phyloP scores from a whole-genome alignment of 2,797 vertebrate genomes.

The Ceryle rudis region DNA sequence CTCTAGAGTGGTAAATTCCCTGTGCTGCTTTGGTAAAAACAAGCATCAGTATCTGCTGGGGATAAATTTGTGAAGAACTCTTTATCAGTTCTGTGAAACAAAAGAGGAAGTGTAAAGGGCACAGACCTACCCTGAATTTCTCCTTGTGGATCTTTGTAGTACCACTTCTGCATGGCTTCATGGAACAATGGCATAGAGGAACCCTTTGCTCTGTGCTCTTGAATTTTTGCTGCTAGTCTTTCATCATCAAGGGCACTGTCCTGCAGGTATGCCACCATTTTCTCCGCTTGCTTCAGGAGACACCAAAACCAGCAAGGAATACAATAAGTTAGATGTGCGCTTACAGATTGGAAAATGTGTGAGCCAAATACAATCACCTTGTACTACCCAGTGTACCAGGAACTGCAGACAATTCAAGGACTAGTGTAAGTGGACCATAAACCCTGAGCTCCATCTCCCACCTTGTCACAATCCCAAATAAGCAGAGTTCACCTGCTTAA shows the following conservation, averaged over 20 bases:
- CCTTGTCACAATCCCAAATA: not conserved
- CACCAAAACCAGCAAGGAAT: not conserved
- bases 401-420: not conserved
- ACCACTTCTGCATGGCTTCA: slow-evolving; percentile 98
- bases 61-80: not conserved
- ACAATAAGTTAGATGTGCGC: not conserved
- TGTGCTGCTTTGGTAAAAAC: not conserved
- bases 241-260: slow-evolving; percentile 94
- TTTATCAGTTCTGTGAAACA: not conserved
- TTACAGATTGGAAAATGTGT: not conserved
- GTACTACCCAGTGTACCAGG: not conserved
- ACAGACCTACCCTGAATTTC: slow-evolving; percentile 92
- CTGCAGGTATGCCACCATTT: slow-evolving; percentile 99
- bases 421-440: not conserved
- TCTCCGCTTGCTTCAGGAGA: slow-evolving; percentile 92
- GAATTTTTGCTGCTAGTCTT: slow-evolving; percentile 86
- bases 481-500: not conserved
- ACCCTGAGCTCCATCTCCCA: not conserved
- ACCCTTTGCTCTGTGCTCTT: slow-evolving; percentile 89
- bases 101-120: slow-evolving; percentile 55
- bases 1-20: not conserved
- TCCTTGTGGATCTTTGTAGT: slow-evolving; percentile 99
- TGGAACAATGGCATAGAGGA: slow-evolving; percentile 87
- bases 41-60: not conserved
- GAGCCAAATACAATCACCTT: not conserved